phyloP scores from a whole-genome alignment of 2,888 invertebrate genomes.

The Hydriomena furcata region DNA sequence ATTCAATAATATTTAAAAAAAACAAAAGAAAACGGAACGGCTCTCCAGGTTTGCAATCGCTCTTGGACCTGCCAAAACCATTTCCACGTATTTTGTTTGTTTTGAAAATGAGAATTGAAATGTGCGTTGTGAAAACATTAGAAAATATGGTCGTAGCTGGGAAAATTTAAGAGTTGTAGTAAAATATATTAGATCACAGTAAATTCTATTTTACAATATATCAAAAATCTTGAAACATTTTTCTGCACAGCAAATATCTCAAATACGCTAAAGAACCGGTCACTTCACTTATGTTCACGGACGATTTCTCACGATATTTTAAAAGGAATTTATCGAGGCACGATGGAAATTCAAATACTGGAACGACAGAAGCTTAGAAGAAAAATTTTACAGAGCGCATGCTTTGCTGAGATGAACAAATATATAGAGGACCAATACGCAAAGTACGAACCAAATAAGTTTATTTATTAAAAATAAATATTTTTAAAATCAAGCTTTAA shows the following conservation, averaged over 20 bases:
- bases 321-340: conserved; percentile 63
- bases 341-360: conserved; percentile 68
- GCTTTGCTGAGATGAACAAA: neutral
- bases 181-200: no score
- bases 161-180: no score
- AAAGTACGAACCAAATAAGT: neutral
- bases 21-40: conserved; percentile 50
- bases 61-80: conserved; percentile 50
- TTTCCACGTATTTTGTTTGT: conserved; percentile 24
- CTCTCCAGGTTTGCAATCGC: conserved; percentile 53
- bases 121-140: neutral
- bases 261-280: conserved; percentile 43
- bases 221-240: conserved; percentile 14
- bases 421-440: no score
- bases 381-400: conserved; percentile 9
- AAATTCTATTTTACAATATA: neutral
- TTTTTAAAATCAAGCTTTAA: no score
- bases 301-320: conserved; percentile 56
- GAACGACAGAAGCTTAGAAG: conserved; percentile 20
- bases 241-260: conserved; percentile 25
- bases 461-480: no score
- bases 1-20: conserved; percentile 35
- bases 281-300: conserved; percentile 49
- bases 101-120: neutral
- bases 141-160: neutral